phyloP scores from a whole-genome alignment of 2,113 vertebrate species.

The Oreochromis niloticus region DNA sequence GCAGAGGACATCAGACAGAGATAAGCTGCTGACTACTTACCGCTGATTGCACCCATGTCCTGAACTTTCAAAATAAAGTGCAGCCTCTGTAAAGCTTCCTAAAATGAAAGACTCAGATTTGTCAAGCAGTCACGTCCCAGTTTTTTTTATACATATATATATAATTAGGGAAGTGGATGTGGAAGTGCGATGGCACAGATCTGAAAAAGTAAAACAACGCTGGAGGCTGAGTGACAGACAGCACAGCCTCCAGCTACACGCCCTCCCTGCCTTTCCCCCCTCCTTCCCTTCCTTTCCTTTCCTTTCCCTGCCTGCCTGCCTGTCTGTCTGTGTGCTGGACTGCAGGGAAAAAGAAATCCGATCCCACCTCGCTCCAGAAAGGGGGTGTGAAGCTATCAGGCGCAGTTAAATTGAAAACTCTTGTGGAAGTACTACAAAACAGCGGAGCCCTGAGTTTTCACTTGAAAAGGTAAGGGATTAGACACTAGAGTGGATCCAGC shows the following conservation, averaged over 20 bases:
- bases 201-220: constrained; percentile 19
- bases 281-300: background rate
- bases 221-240: constrained; percentile 42
- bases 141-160: background rate
- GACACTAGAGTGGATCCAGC: background rate
- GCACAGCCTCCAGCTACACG: constrained; percentile 39
- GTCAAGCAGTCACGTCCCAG: background rate
- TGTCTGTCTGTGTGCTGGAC: constrained; percentile 13
- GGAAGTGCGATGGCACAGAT: background rate
- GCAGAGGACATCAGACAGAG: constrained; percentile 37
- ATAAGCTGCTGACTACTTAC: constrained; percentile 37
- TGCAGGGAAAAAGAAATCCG: constrained; percentile 65
- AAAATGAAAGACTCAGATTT: background rate
- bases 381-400: constrained; percentile 62
- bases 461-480: constrained; percentile 63
- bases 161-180: constrained; percentile 6
- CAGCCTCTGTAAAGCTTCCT: background rate
- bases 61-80: constrained; percentile 43
- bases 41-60: constrained; percentile 34
- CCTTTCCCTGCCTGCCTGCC: background rate
- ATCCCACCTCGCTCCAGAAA: constrained; percentile 59
- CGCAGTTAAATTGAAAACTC: constrained; percentile 68
- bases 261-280: background rate
- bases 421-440: constrained; percentile 53
- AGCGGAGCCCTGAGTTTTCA: constrained; percentile 54